These are phyloP conservation scores for Aricia agestis DNA, from an alignment of 1,140 invertebrate species.

Conservation along the genomic window DNA sequence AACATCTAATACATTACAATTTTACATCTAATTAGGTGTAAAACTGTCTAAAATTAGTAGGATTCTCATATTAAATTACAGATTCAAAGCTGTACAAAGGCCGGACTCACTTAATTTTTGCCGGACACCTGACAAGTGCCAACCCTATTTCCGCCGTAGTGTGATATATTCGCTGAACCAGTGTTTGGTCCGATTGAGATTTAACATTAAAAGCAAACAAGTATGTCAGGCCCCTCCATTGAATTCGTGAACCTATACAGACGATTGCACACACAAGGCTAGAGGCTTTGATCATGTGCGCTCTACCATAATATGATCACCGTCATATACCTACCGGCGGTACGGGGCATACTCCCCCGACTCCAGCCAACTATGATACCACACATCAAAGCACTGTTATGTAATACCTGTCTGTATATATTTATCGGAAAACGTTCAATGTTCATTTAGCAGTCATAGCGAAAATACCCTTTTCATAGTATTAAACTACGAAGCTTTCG, in stretches of 20 bases:
- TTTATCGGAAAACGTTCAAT: no score
- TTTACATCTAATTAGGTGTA: no score
- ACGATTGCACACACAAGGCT: slow-evolving; percentile 55
- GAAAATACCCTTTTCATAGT: no score
- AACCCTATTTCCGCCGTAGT: neutral
- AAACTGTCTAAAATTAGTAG: no score
- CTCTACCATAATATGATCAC: slow-evolving; percentile 42
- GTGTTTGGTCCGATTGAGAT: neutral
- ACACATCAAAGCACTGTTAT: slow-evolving; percentile 16
- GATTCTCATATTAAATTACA: no score
- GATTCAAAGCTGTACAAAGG: no score
- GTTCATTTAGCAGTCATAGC: no score
- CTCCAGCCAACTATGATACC: slow-evolving; percentile 7
- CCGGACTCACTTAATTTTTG: no score
- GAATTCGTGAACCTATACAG: slow-evolving; percentile 48
- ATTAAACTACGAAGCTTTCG: no score
- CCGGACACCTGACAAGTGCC: no score
- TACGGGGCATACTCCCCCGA: neutral
- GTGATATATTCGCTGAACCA: neutral
- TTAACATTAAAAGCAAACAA: slow-evolving; percentile 41
- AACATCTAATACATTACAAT: no score
- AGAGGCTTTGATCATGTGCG: slow-evolving; percentile 63
- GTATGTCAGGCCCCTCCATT: slow-evolving; percentile 61
- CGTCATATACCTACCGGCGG: slow-evolving; percentile 38
- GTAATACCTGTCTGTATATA: neutral